Conservation (phyloP, 2,797 vertebrate species). For the Enteromius paludinosus region DNA sequence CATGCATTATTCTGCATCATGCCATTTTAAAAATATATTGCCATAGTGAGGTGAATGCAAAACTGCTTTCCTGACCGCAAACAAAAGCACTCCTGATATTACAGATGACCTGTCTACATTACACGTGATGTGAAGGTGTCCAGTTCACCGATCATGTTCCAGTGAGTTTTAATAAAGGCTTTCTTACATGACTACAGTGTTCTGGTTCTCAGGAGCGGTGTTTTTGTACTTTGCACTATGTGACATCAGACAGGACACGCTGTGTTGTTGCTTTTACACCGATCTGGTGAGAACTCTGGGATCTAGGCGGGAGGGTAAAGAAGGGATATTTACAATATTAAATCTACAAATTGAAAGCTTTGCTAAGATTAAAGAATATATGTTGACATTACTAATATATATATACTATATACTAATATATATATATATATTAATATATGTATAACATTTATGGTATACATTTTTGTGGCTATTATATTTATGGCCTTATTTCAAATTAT, state of each 20-base stretch:
- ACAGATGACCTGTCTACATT: not conserved
- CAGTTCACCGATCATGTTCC: not conserved
- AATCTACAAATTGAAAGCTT: not conserved
- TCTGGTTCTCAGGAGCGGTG: not conserved
- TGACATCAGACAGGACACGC: not conserved
- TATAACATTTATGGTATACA: not conserved
- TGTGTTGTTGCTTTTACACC: not conserved
- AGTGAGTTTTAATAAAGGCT: not conserved
- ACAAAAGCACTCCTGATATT: not conserved
- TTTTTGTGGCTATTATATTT: not conserved
- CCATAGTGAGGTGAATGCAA: not conserved
- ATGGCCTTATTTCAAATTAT: not conserved
- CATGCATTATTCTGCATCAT: not conserved
- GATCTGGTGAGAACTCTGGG: not conserved
- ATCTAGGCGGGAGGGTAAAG: not conserved
- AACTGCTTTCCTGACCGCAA: not conserved
- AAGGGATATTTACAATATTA: not conserved
- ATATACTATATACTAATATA: too few relatives aligned
- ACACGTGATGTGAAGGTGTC: not conserved
- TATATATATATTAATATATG: too few relatives aligned
- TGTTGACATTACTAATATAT: too few relatives aligned
- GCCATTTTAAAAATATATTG: not conserved
- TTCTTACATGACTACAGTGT: not conserved
- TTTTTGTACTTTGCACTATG: constrained; percentile 2
- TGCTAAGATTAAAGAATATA: not conserved